Percentiles rank a stretch among this genome's conserved stretches.
Evolutionary conservation across 2,888 invertebrate species (phyloP).

Genomic region (Ormyrus nitidulus): DNA sequence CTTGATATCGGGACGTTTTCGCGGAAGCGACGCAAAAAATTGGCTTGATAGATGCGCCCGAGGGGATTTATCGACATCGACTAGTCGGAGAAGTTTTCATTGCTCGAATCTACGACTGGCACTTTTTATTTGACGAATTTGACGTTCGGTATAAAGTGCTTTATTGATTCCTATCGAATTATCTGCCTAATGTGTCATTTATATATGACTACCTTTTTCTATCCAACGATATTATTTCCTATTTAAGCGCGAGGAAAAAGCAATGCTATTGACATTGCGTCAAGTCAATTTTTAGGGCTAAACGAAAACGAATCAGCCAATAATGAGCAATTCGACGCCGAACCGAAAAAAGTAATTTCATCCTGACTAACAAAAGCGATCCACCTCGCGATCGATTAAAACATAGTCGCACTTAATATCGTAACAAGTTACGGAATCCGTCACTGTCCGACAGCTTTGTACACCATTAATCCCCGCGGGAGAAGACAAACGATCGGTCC

Average conservation of each 20-base stretch:
- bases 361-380: too few relatives aligned
- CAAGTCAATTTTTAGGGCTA: too few relatives aligned
- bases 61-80: not conserved
- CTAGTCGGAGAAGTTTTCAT: not conserved
- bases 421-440: constrained; percentile 38
- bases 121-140: not conserved
- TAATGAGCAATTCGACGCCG: too few relatives aligned
- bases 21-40: not conserved
- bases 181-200: too few relatives aligned
- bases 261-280: too few relatives aligned
- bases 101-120: not conserved
- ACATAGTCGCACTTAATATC: too few relatives aligned
- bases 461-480: constrained; percentile 30
- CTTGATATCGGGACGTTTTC: not conserved
- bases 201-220: too few relatives aligned
- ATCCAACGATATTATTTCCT: too few relatives aligned
- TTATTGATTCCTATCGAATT: not conserved
- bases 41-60: not conserved
- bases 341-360: too few relatives aligned
- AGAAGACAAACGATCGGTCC: constrained; percentile 33
- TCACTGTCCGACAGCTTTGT: constrained; percentile 34
- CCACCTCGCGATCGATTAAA: too few relatives aligned
- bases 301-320: too few relatives aligned
- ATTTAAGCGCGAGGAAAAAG: too few relatives aligned
- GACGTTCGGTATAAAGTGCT: constrained; percentile 1